Conservation (phyloP, 2,797 vertebrate genomes). For the Carcharodon carcharias region DNA sequence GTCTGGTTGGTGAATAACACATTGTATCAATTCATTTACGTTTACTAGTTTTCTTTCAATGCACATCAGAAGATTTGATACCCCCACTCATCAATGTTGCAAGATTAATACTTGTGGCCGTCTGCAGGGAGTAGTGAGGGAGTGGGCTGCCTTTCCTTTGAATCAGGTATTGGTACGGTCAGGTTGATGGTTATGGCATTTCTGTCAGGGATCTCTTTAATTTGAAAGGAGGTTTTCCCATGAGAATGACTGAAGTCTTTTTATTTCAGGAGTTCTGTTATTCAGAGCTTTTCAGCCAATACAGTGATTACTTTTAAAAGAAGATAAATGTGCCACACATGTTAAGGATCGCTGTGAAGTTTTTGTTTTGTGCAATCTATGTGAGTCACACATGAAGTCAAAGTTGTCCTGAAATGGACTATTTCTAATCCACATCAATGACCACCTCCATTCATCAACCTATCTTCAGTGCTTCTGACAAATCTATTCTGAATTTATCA, state of each 20-base stretch:
- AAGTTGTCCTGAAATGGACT: not conserved
- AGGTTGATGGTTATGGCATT: slow-evolving; percentile 19
- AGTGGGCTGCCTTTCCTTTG: not conserved
- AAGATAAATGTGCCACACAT: slow-evolving; percentile 8
- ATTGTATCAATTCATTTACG: not conserved
- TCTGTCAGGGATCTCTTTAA: slow-evolving; percentile 39
- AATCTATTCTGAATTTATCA: not conserved
- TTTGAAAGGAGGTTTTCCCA: slow-evolving; percentile 41
- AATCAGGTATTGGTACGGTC: slow-evolving; percentile 9
- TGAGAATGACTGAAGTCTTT: slow-evolving; percentile 44
- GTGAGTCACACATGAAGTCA: not conserved
- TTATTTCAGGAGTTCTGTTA: slow-evolving; percentile 43
- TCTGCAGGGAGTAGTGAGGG: not conserved
- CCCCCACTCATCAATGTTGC: not conserved
- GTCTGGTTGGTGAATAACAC: too few species aligned
- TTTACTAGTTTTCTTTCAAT: not conserved
- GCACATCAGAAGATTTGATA: not conserved
- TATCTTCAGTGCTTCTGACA: too few species aligned
- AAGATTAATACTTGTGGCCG: not conserved
- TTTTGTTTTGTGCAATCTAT: not conserved
- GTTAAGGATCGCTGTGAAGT: slow-evolving; percentile 14
- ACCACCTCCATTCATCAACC: not conserved
- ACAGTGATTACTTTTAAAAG: not conserved
- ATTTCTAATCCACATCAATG: not conserved
- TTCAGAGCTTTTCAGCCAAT: slow-evolving; percentile 37